Percentiles rank a stretch among this genome's conserved stretches.
phyloP scores from a whole-genome alignment of 2,797 vertebrate genomes.

The Sparidentex hasta region DNA sequence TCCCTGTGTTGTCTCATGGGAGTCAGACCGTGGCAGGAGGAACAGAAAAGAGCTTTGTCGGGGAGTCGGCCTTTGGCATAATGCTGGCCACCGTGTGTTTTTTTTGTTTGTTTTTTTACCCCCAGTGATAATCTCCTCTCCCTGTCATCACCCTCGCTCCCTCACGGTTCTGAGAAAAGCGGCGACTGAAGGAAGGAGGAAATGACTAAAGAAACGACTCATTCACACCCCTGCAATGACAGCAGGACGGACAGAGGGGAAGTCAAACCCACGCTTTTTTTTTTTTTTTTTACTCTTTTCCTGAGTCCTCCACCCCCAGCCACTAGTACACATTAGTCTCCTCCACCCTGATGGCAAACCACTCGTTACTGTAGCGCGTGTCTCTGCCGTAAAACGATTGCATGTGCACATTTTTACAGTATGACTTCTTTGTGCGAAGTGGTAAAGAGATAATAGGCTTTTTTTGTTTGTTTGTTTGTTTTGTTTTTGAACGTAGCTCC shows the following conservation, averaged over 20 bases:
- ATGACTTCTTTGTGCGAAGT: constrained; percentile 44
- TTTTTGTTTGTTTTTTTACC: constrained; percentile 1
- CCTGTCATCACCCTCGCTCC: constrained; percentile 52
- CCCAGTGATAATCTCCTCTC: constrained; percentile 55
- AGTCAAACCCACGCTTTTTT: constrained; percentile 61
- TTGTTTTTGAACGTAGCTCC: neutral
- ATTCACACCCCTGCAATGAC: constrained; percentile 75
- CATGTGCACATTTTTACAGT: constrained; percentile 29
- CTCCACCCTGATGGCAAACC: constrained; percentile 47
- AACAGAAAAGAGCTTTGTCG: constrained; percentile 60
- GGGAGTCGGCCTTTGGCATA: constrained; percentile 57
- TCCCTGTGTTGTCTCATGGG: constrained; percentile 42
- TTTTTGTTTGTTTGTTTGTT: neutral
- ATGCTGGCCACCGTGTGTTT: constrained; percentile 58
- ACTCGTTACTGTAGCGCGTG: constrained; percentile 8
- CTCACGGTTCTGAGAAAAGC: constrained; percentile 65
- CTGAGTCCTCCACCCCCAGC: constrained; percentile 50
- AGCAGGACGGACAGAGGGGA: constrained; percentile 68
- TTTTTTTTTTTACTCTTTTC: constrained; percentile 55
- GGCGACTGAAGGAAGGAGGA: constrained; percentile 70
- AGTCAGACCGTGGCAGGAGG: constrained; percentile 19
- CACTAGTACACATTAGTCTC: constrained; percentile 33
- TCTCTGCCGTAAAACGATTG: neutral
- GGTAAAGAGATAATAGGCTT: neutral
- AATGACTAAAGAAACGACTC: constrained; percentile 82